Conservation (phyloP, 2,113 vertebrate genomes). For the Xiphophorus maculatus region DNA sequence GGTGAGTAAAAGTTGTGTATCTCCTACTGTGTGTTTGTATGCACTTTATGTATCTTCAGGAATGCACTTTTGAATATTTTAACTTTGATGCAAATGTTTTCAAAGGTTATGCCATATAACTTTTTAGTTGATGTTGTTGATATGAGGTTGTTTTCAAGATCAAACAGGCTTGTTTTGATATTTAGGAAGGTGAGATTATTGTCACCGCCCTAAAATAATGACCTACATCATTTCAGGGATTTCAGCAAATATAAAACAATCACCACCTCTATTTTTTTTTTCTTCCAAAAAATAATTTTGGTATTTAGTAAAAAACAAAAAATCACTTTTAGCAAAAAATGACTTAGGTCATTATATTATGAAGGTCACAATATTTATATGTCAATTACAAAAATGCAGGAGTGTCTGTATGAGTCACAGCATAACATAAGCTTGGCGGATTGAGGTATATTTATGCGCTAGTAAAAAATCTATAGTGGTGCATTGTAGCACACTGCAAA, state of each 20-base stretch:
- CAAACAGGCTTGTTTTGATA: fast-evolving
- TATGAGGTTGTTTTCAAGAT: not conserved
- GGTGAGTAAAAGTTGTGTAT: conserved; percentile 80
- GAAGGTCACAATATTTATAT: not conserved
- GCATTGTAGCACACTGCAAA: conserved; percentile 31
- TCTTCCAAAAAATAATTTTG: too few relatives aligned
- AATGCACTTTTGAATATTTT: not conserved
- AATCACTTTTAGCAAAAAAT: too few relatives aligned
- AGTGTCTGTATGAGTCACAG: conserved; percentile 40
- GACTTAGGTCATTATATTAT: too few relatives aligned
- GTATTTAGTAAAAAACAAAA: too few relatives aligned
- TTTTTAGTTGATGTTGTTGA: not conserved
- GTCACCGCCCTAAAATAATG: too few relatives aligned
- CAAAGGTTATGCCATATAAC: not conserved
- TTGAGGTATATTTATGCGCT: too few relatives aligned
- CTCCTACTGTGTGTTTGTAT: conserved; percentile 19
- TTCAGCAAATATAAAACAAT: too few relatives aligned
- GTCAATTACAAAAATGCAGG: conserved; percentile 7
- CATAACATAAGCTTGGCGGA: not conserved
- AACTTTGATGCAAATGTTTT: too few relatives aligned
- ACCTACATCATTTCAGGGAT: too few relatives aligned
- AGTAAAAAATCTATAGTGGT: conserved; percentile 29
- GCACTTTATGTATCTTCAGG: conserved; percentile 3
- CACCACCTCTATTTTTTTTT: too few relatives aligned
- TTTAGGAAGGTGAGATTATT: too few relatives aligned